phyloP scores from a whole-genome alignment of 2,888 invertebrate species.

The Capitulum mitella region DNA sequence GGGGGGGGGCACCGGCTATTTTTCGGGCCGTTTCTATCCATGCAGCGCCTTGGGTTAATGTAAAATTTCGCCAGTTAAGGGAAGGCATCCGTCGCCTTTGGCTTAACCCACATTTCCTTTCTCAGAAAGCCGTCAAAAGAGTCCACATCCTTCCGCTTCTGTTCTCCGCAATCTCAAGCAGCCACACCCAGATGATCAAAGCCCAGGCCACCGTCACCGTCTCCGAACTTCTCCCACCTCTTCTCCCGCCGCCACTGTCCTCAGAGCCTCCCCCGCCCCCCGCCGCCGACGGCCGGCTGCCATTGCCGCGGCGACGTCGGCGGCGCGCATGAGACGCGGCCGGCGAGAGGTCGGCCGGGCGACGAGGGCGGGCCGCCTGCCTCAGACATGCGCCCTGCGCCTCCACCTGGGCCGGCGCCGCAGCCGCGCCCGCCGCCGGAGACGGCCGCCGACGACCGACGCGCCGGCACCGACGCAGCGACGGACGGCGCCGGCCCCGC shows the following conservation, averaged over 20 bases:
- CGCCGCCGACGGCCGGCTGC: not conserved
- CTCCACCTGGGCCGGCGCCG: not conserved
- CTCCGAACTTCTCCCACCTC: not conserved
- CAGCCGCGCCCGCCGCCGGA: not conserved
- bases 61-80: too few relatives aligned
- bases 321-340: constrained; percentile 1
- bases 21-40: too few relatives aligned
- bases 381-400: constrained; percentile 12
- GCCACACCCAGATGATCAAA: constrained; percentile 31
- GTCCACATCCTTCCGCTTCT: too few relatives aligned
- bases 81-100: too few relatives aligned
- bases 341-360: not conserved
- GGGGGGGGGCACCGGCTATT: too few relatives aligned
- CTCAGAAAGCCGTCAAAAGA: too few relatives aligned
- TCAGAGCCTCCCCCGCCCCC: not conserved
- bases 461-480: not conserved
- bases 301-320: not conserved
- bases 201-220: constrained; percentile 29
- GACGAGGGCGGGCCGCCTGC: constrained; percentile 2
- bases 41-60: too few relatives aligned
- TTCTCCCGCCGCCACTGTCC: not conserved
- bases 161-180: too few relatives aligned
- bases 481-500: too few relatives aligned
- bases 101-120: too few relatives aligned
- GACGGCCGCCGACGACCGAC: not conserved